These are phyloP conservation scores for Sinotaia quadrata DNA, from an alignment of 2,888 invertebrate species.

Conservation along the genomic window DNA sequence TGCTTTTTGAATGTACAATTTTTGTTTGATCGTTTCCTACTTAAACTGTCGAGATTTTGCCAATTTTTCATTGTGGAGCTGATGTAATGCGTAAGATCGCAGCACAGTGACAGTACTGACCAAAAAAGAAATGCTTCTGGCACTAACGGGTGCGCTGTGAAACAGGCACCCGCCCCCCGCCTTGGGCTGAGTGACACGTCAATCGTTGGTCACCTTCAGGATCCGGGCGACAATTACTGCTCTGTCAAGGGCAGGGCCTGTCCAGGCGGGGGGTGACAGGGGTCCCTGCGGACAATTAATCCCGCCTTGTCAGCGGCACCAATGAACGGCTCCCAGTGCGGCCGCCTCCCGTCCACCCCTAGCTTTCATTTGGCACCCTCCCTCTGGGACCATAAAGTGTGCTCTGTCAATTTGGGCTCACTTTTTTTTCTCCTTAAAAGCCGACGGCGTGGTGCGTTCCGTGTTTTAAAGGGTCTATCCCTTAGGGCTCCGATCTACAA, in stretches of 20 bases:
- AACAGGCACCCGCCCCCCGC: slow-evolving; percentile 5
- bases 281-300: slow-evolving; percentile 34
- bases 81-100: no score
- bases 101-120: no score
- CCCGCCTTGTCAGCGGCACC: slow-evolving; percentile 29
- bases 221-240: slow-evolving; percentile 32
- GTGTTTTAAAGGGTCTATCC: slow-evolving; percentile 11
- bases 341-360: slow-evolving; percentile 5
- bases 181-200: slow-evolving; percentile 31
- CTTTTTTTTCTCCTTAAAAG: slow-evolving; percentile 29
- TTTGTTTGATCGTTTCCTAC: no score
- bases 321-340: slow-evolving; percentile 27
- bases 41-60: no score
- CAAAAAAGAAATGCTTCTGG: no score
- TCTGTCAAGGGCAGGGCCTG: slow-evolving; percentile 41
- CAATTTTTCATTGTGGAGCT: no score
- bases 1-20: no score
- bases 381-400: slow-evolving; percentile 33
- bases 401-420: slow-evolving; percentile 33
- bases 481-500: slow-evolving; percentile 6
- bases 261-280: slow-evolving; percentile 14
- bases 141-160: no score
- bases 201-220: slow-evolving; percentile 30
- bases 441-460: slow-evolving; percentile 19
- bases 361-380: slow-evolving; percentile 16